Percentiles rank a stretch among this genome's conserved stretches.
phyloP scores from a whole-genome alignment of 2,888 invertebrate species.

The Pandemis heparana region DNA sequence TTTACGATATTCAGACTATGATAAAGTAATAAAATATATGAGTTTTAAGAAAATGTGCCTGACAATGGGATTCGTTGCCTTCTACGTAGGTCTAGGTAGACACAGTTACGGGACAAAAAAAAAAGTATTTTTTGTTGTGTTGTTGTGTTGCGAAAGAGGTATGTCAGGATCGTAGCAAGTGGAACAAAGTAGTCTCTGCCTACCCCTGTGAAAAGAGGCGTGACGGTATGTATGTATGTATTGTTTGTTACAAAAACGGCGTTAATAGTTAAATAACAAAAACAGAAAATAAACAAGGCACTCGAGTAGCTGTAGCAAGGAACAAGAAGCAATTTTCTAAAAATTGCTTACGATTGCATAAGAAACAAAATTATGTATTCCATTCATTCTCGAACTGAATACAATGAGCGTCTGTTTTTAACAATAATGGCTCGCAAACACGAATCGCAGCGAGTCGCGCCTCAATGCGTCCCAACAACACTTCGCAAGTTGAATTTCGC shows the following conservation, averaged over 20 bases:
- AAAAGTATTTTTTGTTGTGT: no score
- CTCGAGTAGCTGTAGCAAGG: not conserved
- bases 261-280: not conserved
- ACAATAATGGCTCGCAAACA: constrained; percentile 11
- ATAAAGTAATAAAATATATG: not conserved
- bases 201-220: no score
- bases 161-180: no score
- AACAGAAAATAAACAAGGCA: not conserved
- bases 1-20: not conserved
- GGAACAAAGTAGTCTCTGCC: no score
- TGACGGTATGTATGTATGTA: no score
- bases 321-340: not conserved
- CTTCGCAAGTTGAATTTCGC: constrained; percentile 6
- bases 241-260: not conserved
- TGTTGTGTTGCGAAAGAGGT: no score
- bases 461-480: constrained; percentile 1
- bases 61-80: no score
- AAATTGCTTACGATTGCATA: not conserved
- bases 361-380: constrained; percentile 17
- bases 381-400: not conserved
- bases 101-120: no score
- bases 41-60: no score
- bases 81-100: no score
- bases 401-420: constrained; percentile 7
- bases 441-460: constrained; percentile 17